These are phyloP conservation scores for Drosophila saltans DNA, from an alignment of 1,140 invertebrate genomes.

Conservation along the genomic window DNA sequence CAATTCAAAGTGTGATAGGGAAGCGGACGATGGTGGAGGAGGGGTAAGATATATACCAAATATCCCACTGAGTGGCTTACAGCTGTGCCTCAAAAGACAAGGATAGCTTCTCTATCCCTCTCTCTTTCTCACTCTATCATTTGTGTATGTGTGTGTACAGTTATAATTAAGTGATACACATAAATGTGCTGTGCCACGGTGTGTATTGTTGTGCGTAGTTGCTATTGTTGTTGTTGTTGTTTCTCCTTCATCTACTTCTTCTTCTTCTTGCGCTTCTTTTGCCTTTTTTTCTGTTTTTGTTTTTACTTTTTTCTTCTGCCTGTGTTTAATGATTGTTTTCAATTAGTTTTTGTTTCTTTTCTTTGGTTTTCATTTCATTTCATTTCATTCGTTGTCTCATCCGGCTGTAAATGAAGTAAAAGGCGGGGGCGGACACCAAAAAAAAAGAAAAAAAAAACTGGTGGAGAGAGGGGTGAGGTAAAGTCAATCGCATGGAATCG, in stretches of 20 bases:
- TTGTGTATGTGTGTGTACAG: constrained; percentile 59
- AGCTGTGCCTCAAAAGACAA: constrained; percentile 11
- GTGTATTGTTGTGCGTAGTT: constrained; percentile 16
- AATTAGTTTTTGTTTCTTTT: constrained; percentile 52
- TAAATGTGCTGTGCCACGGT: constrained; percentile 41
- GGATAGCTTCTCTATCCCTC: neutral
- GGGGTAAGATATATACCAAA: neutral
- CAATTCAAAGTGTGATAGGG: constrained; percentile 8
- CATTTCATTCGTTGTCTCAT: constrained; percentile 13
- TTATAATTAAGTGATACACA: constrained; percentile 80
- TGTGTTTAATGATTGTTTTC: constrained; percentile 77
- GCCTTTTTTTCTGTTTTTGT: neutral
- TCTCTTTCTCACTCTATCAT: neutral
- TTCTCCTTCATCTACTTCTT: constrained; percentile 12
- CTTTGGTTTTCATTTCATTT: constrained; percentile 6
- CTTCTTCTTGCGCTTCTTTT: constrained; percentile 18
- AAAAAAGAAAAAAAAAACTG: constrained; percentile 13
- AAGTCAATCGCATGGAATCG: constrained; percentile 51
- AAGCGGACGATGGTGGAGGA: neutral
- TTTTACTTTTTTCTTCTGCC: constrained; percentile 5
- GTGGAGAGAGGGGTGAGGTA: neutral
- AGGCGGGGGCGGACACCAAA: constrained; percentile 10
- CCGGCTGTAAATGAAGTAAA: constrained; percentile 33
- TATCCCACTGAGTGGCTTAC: constrained; percentile 50
- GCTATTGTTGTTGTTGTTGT: constrained; percentile 2